A percentile compares a stretch with the other conserved stretches of the same genome.
These are phyloP conservation scores for Cybosia mesomella DNA, from an alignment of 2,888 invertebrate species.

Conservation along the genomic window DNA sequence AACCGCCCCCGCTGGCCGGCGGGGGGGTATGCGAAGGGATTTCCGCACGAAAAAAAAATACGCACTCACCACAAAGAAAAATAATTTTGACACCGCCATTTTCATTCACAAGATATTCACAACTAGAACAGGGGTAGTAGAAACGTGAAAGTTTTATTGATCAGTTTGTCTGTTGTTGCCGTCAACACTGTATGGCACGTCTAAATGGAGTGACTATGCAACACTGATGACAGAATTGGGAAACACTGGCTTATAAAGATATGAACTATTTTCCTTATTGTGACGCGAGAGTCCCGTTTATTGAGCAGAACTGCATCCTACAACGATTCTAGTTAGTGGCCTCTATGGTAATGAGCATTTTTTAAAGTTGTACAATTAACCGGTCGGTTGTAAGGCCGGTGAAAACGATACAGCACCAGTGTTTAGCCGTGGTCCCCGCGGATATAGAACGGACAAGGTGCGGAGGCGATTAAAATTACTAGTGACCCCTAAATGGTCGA, in stretches of 20 bases:
- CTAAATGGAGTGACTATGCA: not conserved
- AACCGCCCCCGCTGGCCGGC: too few species aligned
- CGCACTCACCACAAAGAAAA: slow-evolving; percentile 1
- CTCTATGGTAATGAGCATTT: not conserved
- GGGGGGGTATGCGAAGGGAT: too few species aligned
- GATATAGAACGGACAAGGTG: too few species aligned
- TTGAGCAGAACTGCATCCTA: not conserved
- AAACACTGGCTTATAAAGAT: slow-evolving; percentile 5
- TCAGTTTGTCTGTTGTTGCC: not conserved
- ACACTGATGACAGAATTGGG: slow-evolving; percentile 4
- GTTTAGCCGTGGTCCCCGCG: too few species aligned
- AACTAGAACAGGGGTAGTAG: not conserved
- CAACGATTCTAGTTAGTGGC: not conserved
- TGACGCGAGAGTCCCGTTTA: slow-evolving; percentile 4
- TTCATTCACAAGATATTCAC: slow-evolving; percentile 1
- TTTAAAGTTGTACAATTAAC: not conserved
- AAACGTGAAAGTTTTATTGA: not conserved
- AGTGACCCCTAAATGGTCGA: too few species aligned
- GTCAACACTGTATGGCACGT: not conserved
- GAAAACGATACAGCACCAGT: too few species aligned
- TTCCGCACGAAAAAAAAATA: not conserved
- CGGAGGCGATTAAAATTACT: too few species aligned
- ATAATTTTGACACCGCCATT: slow-evolving; percentile 3
- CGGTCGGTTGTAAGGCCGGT: not conserved
- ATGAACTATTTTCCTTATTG: slow-evolving; percentile 1